Percentiles rank a stretch among this genome's conserved stretches.
Conservation (phyloP, 2,113 vertebrate genomes). For the Crotophaga sulcirostris region DNA sequence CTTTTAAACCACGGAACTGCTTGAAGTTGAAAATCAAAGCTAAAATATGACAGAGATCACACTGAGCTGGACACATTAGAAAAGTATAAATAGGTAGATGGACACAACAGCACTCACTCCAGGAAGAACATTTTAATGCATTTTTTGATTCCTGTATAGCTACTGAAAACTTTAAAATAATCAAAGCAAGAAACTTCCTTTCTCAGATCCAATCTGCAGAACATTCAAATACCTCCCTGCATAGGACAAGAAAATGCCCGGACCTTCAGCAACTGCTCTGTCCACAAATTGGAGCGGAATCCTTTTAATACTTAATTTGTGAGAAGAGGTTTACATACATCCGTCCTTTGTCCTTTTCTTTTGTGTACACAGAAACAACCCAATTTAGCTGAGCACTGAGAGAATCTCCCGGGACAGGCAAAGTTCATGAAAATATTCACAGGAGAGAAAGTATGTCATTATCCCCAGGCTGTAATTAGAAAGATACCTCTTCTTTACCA, state of each 20-base stretch:
- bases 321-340: not conserved
- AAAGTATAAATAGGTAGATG: not conserved
- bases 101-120: accelerated
- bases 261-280: not conserved
- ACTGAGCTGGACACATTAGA: not conserved
- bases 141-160: not conserved
- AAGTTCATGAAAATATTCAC: constrained; percentile 68
- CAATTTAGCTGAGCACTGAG: constrained; percentile 25
- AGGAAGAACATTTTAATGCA: not conserved
- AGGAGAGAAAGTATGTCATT: constrained; percentile 49
- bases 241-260: not conserved
- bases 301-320: not conserved
- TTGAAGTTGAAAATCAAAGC: not conserved
- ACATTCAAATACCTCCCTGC: not conserved
- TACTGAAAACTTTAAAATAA: not conserved
- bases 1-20: not conserved
- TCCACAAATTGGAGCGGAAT: not conserved
- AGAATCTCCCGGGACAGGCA: constrained; percentile 48
- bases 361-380: constrained; percentile 3
- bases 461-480: constrained; percentile 59
- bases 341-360: constrained; percentile 22
- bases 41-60: not conserved
- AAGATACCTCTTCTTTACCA: constrained; percentile 49
- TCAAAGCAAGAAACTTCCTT: not conserved
- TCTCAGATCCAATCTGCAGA: not conserved